Base-by-base conservation (phyloP, 2,888 invertebrate genomes). In the Ophraella communa region DNA sequence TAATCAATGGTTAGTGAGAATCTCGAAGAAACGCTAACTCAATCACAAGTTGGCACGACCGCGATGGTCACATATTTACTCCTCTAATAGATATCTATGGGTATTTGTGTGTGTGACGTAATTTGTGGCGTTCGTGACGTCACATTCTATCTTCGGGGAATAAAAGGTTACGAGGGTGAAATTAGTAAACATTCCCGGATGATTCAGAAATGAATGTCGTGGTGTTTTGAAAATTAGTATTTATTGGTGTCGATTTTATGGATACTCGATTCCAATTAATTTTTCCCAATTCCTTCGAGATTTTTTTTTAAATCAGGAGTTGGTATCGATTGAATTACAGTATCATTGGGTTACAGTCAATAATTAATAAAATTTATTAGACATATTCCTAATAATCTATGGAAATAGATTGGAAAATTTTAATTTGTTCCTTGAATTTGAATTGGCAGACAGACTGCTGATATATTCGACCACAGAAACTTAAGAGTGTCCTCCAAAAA, bases 21-120 rank as follows among this genome's bases (percentile, higher is more conserved):
- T 65, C 56, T 56, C 60, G 60, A 60, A 52, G 52, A 60, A 60
- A 35, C 57, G 71, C 74, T 79, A 80, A 80, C 78, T 79, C 79
- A 80, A 80, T 80, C 79, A 79, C 76, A 79, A 79, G 75, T 79
- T 79, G 77, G 76, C 78, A 79, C 78, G 78, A 74, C 74, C 71
- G 74, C 70, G 71, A 76, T 76, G 74, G 74, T 77, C 76, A 75
- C 76, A 76, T 75, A 76, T 75, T 74, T 73, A 69, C 72, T 69
- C 70, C 71, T 59, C 75, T 75, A 81, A 81, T 80, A 80, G 80
- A 81, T 80, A 81, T 80, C 78, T 80, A 80, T 78, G 79, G 76
- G 74, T 77, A 77, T 79, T 78, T 79, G 79, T 79, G 73, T n/a
- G n/a, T 75, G 74, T 75, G 76, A 74, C 73, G 74, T 75, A 74